These are phyloP conservation scores for Ooceraea biroi DNA, from an alignment of 1,140 invertebrate species.

Conservation along the genomic window DNA sequence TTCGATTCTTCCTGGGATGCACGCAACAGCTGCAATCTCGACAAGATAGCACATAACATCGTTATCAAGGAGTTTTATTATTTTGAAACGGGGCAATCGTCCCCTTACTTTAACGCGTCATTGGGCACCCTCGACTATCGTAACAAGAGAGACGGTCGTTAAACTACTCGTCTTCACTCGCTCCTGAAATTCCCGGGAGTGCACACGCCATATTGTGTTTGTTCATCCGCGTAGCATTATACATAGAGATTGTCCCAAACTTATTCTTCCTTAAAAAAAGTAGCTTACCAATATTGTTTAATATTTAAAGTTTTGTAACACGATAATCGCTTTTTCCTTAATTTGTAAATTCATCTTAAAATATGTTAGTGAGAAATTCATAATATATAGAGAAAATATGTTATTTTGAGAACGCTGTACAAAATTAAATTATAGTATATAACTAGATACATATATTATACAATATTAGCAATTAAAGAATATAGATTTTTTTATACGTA, in stretches of 20 bases:
- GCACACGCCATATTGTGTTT: conserved; percentile 4
- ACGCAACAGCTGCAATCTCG: conserved; percentile 45
- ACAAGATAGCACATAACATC: conserved; percentile 6
- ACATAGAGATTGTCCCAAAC: not conserved
- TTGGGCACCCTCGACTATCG: conserved; percentile 33
- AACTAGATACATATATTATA: too few species aligned
- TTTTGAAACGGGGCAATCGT: conserved; percentile 39
- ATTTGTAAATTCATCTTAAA: too few species aligned
- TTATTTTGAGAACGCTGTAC: too few species aligned
- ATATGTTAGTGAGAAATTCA: too few species aligned
- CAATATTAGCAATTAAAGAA: too few species aligned
- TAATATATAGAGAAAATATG: too few species aligned
- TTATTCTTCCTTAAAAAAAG: not conserved
- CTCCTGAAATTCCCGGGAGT: conserved; percentile 34
- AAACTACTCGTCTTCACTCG: conserved; percentile 46
- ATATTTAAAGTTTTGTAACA: not conserved
- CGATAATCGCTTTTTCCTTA: too few species aligned
- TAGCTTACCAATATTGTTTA: not conserved
- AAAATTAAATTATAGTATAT: too few species aligned
- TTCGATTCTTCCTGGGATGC: not conserved
- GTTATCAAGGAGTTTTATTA: conserved; percentile 51
- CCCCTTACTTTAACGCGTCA: conserved; percentile 69
- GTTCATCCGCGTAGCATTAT: conserved; percentile 1
- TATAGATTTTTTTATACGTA: too few species aligned
- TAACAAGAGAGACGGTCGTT: conserved; percentile 62